These are phyloP conservation scores for Astatoreochromis straeleni DNA, from an alignment of 2,113 vertebrate genomes.

Conservation along the genomic window DNA sequence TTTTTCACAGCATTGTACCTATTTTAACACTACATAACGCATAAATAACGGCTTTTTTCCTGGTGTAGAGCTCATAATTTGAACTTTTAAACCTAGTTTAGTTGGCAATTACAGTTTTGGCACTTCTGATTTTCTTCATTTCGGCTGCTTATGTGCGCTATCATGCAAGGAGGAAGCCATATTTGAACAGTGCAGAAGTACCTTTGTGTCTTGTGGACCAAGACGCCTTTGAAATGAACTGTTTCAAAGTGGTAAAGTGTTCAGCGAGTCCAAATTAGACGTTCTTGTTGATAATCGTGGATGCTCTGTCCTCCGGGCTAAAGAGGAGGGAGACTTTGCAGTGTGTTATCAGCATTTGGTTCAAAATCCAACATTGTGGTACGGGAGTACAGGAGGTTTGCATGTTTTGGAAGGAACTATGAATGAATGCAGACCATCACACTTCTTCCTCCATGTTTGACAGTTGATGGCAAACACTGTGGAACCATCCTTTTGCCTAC, in stretches of 20 bases:
- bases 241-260: neutral
- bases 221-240: neutral
- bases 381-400: neutral
- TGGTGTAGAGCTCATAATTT: neutral
- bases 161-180: neutral
- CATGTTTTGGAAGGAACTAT: neutral
- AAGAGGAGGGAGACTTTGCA: neutral
- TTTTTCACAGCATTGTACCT: neutral
- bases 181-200: neutral
- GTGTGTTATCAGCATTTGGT: neutral
- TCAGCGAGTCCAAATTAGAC: neutral
- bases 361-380: neutral
- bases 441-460: neutral
- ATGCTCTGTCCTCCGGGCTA: fast-evolving
- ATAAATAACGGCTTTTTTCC: fast-evolving
- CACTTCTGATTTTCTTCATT: neutral
- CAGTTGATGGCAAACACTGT: neutral
- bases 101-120: neutral
- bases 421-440: neutral
- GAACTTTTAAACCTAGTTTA: neutral
- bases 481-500: neutral
- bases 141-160: fast-evolving
- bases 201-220: neutral
- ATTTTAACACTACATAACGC: neutral
- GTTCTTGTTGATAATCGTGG: neutral